Conservation (phyloP, 2,113 vertebrate genomes). For the Gymnobelideus leadbeateri region DNA sequence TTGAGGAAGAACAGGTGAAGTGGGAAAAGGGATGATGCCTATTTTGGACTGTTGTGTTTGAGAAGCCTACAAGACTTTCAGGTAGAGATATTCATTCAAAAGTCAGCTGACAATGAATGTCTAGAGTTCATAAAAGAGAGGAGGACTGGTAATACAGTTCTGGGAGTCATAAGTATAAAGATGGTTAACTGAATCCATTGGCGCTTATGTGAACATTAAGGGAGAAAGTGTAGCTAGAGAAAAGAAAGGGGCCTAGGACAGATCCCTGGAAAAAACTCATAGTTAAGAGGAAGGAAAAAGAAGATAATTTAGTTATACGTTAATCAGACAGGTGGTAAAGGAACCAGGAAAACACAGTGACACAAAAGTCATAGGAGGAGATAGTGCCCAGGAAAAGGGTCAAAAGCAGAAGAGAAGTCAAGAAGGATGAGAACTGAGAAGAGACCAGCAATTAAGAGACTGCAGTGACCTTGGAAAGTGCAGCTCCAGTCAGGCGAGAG, state of each 20-base stretch:
- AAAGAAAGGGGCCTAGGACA: neutral
- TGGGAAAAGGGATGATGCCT: neutral
- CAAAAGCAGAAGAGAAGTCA: neutral
- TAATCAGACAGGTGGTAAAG: neutral
- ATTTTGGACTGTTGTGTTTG: neutral
- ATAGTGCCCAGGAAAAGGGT: neutral
- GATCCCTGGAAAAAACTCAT: neutral
- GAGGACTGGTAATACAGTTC: neutral
- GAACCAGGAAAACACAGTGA: neutral
- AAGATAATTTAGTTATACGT: neutral
- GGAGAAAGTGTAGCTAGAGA: neutral
- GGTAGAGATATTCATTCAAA: neutral
- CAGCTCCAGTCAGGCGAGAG: too few relatives aligned
- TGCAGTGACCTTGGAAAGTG: too few relatives aligned
- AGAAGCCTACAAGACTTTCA: neutral
- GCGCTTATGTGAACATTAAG: neutral
- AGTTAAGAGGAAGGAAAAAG: neutral
- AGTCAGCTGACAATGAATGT: neutral
- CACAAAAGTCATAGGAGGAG: neutral
- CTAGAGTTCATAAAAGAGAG: neutral
- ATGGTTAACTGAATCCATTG: neutral
- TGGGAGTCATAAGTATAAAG: neutral
- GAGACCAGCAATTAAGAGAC: neutral
- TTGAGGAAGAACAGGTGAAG: neutral
- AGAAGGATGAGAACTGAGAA: neutral